phyloP scores from a whole-genome alignment of 2,113 vertebrate species.

The Ailurus styani region DNA sequence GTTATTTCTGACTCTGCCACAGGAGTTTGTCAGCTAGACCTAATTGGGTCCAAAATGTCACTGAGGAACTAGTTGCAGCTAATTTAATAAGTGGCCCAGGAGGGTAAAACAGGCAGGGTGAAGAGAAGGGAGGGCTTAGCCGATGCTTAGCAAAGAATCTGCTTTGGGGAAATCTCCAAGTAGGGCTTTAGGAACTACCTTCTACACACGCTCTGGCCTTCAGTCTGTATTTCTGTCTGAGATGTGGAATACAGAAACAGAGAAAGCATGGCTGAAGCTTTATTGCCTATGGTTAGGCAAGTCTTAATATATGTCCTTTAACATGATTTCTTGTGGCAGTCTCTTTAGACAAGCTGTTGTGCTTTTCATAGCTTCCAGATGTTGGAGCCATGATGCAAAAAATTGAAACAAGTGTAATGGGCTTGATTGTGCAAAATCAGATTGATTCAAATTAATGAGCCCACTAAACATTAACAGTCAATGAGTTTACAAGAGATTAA shows the following conservation, averaged over 20 bases:
- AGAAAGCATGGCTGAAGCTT: background rate
- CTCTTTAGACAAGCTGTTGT: constrained; percentile 57
- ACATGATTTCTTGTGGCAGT: constrained; percentile 37
- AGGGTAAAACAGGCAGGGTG: background rate
- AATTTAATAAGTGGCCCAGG: background rate
- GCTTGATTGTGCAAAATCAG: constrained; percentile 71
- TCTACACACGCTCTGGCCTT: background rate
- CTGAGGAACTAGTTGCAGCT: background rate
- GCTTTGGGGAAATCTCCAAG: background rate
- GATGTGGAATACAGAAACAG: background rate
- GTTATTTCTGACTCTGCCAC: constrained; percentile 2
- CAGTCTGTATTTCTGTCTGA: background rate
- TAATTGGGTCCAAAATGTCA: constrained; percentile 23
- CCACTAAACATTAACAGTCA: constrained; percentile 61
- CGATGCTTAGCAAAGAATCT: background rate
- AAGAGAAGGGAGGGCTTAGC: background rate
- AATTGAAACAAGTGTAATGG: constrained; percentile 70
- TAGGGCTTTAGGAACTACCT: background rate
- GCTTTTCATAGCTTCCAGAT: constrained; percentile 70
- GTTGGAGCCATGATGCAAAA: constrained; percentile 77
- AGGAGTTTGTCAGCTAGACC: background rate
- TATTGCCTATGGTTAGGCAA: background rate
- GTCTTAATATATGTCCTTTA: constrained; percentile 45
- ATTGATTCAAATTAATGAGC: constrained; percentile 66
- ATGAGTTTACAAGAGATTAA: constrained; percentile 63